Evolutionary conservation across 2,797 vertebrate genomes (phyloP), one percentile per base, ranked within the genome.

Genomic region (Peromyscus attwateri): DNA sequence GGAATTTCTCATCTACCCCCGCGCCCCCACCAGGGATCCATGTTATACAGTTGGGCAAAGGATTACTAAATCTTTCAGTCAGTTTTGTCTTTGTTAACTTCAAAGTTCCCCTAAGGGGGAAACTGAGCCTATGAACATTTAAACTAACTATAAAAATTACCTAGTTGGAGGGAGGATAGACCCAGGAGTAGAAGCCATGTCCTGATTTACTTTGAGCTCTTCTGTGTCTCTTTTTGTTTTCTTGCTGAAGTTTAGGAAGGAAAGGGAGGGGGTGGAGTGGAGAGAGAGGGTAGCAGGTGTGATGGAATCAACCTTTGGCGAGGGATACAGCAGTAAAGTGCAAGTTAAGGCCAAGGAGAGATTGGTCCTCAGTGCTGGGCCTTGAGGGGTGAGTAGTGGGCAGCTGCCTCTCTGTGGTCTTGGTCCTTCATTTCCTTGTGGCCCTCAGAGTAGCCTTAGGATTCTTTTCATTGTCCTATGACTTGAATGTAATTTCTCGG

Each of bases 201-300:
- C 57, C 96, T 89, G 57, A 81, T 94, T 95, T 91, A 91, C 57
- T 94, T 95, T 25, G 62, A 9, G 49, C 27, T 73, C n/a, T 70
- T 88, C 73, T 92, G 34, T 95, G 92, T 82, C n/a, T 87, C 83
- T 75, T 5, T 68, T 89, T 57, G 52, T 21, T 89, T 94, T 80
- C 31, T 77, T 85, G 60, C 75, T 49, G 52, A 46, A 4, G 4
- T 71, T 82, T 14, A 87, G 80, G 94, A 93, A 93, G 52, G 82
- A 11, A 13, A 17, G 3, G 64, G 75, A 84, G 27, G 31, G 12
- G 40, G 2, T 4, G 14, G 43, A 14, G 3, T 14, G 52, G 85
- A 6, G 14, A 14, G 2, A 60, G 93, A 81, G 14, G 49, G 19
- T 91, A 12, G 46, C 29, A 79, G 31, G 5, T 92, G 46, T 83